phyloP scores from a whole-genome alignment of 1,140 invertebrate genomes.

The Macrosteles quadrilineatus region DNA sequence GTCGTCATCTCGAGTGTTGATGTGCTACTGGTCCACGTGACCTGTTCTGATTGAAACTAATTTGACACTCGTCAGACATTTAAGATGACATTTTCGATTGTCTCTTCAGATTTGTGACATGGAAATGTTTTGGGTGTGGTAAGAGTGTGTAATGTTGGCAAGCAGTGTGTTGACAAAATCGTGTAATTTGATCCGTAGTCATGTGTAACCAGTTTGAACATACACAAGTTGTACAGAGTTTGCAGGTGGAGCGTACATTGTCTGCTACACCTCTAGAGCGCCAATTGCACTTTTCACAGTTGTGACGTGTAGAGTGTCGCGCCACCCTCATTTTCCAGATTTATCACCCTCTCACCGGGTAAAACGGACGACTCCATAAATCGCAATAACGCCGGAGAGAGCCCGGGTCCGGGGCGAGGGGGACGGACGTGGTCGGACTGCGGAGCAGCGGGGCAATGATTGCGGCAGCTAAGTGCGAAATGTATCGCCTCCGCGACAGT shows the following conservation, averaged over 20 bases:
- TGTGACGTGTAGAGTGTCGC: not conserved
- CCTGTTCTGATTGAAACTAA: not conserved
- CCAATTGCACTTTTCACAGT: not conserved
- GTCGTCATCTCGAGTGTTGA: not conserved
- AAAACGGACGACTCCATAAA: not conserved
- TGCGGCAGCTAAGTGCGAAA: constrained; percentile 13
- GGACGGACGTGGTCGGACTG: not conserved
- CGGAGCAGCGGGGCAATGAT: constrained; percentile 6
- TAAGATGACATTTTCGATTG: too few relatives aligned
- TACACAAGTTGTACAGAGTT: not conserved
- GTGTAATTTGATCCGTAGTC: too few relatives aligned
- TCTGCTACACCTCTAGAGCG: not conserved
- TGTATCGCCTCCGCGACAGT: constrained; percentile 4
- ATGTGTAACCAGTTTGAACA: not conserved
- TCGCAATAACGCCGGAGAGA: not conserved
- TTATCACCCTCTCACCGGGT: not conserved
- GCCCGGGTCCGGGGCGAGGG: not conserved
- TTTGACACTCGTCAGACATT: not conserved
- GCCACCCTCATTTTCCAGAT: not conserved
- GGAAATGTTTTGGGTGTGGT: too few relatives aligned
- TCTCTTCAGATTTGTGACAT: too few relatives aligned
- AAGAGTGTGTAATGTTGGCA: too few relatives aligned
- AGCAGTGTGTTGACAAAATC: too few relatives aligned
- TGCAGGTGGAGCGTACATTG: not conserved
- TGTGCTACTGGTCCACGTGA: not conserved